Evolutionary conservation across 2,888 invertebrate species (phyloP).

Genomic region (Alcis repandata): DNA sequence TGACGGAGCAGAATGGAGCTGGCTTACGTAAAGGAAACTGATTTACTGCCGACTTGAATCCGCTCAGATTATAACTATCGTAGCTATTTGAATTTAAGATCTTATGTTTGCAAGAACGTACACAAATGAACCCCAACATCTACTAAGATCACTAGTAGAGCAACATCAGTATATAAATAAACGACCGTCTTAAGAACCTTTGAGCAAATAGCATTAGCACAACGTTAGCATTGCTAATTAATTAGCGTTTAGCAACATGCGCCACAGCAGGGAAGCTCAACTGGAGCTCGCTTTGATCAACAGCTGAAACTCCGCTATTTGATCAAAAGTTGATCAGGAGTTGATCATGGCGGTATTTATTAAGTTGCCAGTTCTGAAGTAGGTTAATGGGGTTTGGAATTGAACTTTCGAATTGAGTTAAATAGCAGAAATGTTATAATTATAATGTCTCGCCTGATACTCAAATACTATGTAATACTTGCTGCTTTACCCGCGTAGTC

Average conservation of each 20-base stretch:
- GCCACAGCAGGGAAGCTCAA: background rate
- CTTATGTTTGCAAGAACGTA: too few species aligned
- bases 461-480: too few species aligned
- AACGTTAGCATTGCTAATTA: conserved; percentile 16
- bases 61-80: too few species aligned
- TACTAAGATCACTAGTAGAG: too few species aligned
- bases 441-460: background rate
- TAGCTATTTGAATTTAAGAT: too few species aligned
- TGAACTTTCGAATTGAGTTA: conserved; percentile 11
- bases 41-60: too few species aligned
- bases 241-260: conserved; percentile 7
- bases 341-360: conserved; percentile 27
- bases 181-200: background rate
- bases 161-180: background rate
- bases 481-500: too few species aligned
- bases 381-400: conserved; percentile 26
- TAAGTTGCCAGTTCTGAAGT: conserved; percentile 23
- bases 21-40: too few species aligned
- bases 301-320: conserved; percentile 23
- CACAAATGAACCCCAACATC: too few species aligned
- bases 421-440: background rate
- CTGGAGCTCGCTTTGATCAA: conserved; percentile 29
- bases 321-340: conserved; percentile 28
- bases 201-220: conserved; percentile 12
- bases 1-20: too few species aligned